Base-by-base conservation (phyloP, 2,113 vertebrate genomes). In the Potamarius usumacintae region DNA sequence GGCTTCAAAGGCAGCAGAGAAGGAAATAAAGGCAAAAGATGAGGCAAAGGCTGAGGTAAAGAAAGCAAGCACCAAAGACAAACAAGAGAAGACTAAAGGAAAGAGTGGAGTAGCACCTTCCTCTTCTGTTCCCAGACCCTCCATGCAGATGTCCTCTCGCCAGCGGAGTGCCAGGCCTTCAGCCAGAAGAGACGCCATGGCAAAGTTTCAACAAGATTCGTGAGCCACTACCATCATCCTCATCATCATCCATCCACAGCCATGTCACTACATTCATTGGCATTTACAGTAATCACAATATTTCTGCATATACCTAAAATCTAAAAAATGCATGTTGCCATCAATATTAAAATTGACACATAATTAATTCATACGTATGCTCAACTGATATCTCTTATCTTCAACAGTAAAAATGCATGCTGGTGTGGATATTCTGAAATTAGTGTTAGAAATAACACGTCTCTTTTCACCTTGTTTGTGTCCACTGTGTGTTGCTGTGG, bases 201-300 rank as follows among this genome's bases (percentile, higher is more conserved):
- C 95, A 83, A 96, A 95, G 89, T 96, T 96, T 86, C 94, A 96
- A 79, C 93, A 95, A 88, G 93, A 94, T 17, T 91, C 95, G 95
- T 96, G 90, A 95, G 95, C 92, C 65, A 83, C 17, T 14, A 20
- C 50, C 27, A 48, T 7, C 48, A 50, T 5, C 48, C 52, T 91
- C 12, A 65, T 52, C 69, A 22, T 12, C 50, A 58, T 60, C 27
- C 65, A 62, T 27, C 50, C 11, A 18, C 67, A 81, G 4, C n/a
- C 17, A 14, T 22, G 15, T 81, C 63, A 50, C 20, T 42, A 5
- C 14, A 88, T 52, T 48, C 55, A 76, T 65, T 57, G 55, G 5
- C 58, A 83, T n/a, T 78, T 20, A 60, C 22, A 18, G 4, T 52
- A 18, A 12, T 82, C 34, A 57, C 58, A 85, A 65, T 20, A 76